Percentiles rank a stretch among this genome's conserved stretches.
Evolutionary conservation across 2,888 invertebrate species (phyloP).

Genomic region (Pelosia muscerda): DNA sequence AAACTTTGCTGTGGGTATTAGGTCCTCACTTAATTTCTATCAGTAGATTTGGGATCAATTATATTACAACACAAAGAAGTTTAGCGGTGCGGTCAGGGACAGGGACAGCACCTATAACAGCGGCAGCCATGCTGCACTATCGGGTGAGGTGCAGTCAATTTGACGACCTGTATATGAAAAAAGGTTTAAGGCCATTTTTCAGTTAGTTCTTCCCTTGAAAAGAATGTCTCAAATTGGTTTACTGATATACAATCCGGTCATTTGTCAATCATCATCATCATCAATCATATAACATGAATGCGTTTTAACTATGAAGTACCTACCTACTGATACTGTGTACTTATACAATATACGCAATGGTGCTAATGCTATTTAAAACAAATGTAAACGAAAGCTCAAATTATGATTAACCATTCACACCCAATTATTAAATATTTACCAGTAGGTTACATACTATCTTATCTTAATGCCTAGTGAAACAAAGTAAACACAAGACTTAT

Average conservation of each 20-base stretch:
- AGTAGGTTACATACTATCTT: background rate
- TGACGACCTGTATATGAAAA: background rate
- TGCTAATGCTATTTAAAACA: too few relatives aligned
- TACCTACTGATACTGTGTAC: too few relatives aligned
- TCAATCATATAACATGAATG: background rate
- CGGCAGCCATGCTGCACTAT: too few relatives aligned
- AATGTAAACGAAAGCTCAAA: background rate
- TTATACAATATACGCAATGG: too few relatives aligned
- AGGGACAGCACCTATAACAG: too few relatives aligned
- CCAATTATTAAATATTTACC: slow-evolving; percentile 1
- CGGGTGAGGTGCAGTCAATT: too few relatives aligned
- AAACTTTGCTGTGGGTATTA: too few relatives aligned
- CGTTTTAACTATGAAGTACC: background rate
- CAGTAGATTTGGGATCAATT: too few relatives aligned
- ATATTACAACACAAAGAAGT: too few relatives aligned
- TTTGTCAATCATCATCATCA: background rate
- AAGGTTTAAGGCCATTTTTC: background rate
- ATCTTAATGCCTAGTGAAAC: background rate
- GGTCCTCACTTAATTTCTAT: too few relatives aligned
- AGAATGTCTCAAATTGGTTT: background rate
- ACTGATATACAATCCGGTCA: background rate
- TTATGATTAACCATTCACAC: background rate
- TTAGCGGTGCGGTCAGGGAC: too few relatives aligned
- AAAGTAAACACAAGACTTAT: slow-evolving; percentile 1
- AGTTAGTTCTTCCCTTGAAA: background rate